Percentiles rank a stretch among this genome's conserved stretches.
phyloP scores from a whole-genome alignment of 2,888 invertebrate genomes.

The Ennomos fuscantarius region DNA sequence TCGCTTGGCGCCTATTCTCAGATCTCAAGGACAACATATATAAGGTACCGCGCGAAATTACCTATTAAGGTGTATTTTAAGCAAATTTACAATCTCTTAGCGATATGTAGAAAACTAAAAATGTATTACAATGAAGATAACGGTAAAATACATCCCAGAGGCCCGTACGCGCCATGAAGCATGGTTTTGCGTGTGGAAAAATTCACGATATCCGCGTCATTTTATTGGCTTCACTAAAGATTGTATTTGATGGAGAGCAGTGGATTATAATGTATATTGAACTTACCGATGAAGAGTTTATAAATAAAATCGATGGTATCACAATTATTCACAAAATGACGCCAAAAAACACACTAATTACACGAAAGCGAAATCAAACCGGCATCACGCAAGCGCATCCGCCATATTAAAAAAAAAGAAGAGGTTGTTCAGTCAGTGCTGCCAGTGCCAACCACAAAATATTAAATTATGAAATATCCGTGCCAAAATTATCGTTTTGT shows the following conservation, averaged over 20 bases:
- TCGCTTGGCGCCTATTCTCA: conserved; percentile 69
- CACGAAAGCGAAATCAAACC: conserved; percentile 83
- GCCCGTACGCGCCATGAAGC: conserved; percentile 72
- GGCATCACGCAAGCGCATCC: conserved; percentile 85
- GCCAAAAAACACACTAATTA: conserved; percentile 76
- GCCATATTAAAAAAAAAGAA: conserved; percentile 74
- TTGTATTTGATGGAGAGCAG: not conserved
- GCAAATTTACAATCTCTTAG: conserved; percentile 34
- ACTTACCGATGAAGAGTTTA: conserved; percentile 55
- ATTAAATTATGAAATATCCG: no score
- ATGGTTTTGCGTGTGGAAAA: conserved; percentile 74
- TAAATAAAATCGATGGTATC: conserved; percentile 58
- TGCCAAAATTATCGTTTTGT: no score
- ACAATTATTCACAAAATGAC: conserved; percentile 67
- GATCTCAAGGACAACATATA: conserved; percentile 66
- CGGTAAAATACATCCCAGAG: conserved; percentile 61
- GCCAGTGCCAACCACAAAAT: no score
- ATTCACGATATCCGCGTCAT: conserved; percentile 59
- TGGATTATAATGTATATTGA: not conserved
- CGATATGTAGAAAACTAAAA: conserved; percentile 41
- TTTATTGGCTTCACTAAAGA: conserved; percentile 36
- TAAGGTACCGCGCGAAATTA: conserved; percentile 55
- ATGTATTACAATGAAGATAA: conserved; percentile 49
- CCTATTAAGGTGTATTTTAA: conserved; percentile 43
- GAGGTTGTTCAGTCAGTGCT: no score